phyloP scores from a whole-genome alignment of 1,140 invertebrate genomes.

The Heliothis subflexa region DNA sequence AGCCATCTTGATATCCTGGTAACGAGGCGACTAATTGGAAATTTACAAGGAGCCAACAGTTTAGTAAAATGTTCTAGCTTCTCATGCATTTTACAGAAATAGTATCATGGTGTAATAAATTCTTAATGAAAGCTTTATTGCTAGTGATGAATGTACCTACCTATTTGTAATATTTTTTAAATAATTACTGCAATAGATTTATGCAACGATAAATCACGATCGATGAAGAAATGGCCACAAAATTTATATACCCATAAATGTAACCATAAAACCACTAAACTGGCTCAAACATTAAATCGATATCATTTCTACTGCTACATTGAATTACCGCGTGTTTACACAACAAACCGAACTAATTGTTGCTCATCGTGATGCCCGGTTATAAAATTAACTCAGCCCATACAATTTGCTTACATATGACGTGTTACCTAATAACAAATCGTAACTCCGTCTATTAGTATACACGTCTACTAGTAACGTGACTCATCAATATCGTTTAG shows the following conservation, averaged over 20 bases:
- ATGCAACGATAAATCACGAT: too few species aligned
- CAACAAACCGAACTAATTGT: not conserved
- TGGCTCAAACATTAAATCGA: not conserved
- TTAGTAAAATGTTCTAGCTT: slow-evolving; percentile 3
- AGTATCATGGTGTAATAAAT: not conserved
- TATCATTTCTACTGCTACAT: not conserved
- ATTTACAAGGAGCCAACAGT: slow-evolving; percentile 22
- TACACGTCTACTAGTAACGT: slow-evolving; percentile 2
- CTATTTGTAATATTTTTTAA: too few species aligned
- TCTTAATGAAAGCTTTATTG: too few species aligned
- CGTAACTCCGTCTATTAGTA: slow-evolving; percentile 11
- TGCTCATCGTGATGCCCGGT: not conserved
- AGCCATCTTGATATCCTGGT: slow-evolving; percentile 26
- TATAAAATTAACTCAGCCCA: not conserved
- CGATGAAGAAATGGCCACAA: too few species aligned
- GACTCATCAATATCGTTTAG: slow-evolving; percentile 27
- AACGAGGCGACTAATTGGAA: slow-evolving; percentile 34
- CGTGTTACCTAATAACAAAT: slow-evolving; percentile 25
- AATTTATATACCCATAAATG: too few species aligned
- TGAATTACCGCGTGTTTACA: not conserved
- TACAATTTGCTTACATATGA: not conserved
- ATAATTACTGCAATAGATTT: too few species aligned
- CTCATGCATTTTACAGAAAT: not conserved
- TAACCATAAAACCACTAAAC: not conserved
- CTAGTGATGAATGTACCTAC: too few species aligned